Percentiles rank a stretch among this genome's conserved stretches.
phyloP scores from a whole-genome alignment of 2,797 vertebrate genomes.

The Coluber constrictor region DNA sequence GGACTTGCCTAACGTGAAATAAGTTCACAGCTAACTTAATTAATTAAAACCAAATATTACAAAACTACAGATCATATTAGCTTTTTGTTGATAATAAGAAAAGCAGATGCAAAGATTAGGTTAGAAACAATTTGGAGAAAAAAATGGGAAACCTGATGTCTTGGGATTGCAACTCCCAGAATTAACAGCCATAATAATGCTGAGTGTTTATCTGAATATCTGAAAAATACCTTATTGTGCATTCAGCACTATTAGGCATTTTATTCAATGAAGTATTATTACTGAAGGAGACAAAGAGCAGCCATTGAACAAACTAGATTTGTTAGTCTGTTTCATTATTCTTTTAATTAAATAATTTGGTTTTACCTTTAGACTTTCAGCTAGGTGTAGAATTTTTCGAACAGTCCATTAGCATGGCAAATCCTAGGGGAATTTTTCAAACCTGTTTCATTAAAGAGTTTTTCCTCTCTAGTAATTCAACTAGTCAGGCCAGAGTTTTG shows the following conservation, averaged over 20 bases:
- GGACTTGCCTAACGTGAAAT: too few relatives aligned
- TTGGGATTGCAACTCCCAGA: neutral
- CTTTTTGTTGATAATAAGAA: neutral
- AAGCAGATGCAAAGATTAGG: neutral
- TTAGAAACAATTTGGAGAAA: neutral
- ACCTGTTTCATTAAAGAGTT: slow-evolving; percentile 36
- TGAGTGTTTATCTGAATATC: neutral
- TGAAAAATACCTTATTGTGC: neutral
- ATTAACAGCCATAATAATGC: neutral
- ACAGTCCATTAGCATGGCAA: slow-evolving; percentile 34
- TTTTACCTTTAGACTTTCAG: neutral
- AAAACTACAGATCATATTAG: neutral
- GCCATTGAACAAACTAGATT: neutral
- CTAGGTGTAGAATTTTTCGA: slow-evolving; percentile 12
- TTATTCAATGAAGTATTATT: slow-evolving; percentile 18
- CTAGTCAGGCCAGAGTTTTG: neutral
- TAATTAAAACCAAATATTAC: neutral
- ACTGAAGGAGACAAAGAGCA: accelerated
- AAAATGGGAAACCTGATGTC: neutral
- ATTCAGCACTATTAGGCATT: neutral
- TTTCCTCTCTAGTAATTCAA: slow-evolving; percentile 29
- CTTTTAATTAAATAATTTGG: neutral
- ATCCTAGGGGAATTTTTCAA: slow-evolving; percentile 21
- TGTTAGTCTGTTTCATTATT: neutral
- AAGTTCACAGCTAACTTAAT: neutral